Percentiles rank a stretch among this genome's conserved stretches.
Evolutionary conservation across 2,888 invertebrate genomes (phyloP).

Genomic region (Drosophila picticornis): DNA sequence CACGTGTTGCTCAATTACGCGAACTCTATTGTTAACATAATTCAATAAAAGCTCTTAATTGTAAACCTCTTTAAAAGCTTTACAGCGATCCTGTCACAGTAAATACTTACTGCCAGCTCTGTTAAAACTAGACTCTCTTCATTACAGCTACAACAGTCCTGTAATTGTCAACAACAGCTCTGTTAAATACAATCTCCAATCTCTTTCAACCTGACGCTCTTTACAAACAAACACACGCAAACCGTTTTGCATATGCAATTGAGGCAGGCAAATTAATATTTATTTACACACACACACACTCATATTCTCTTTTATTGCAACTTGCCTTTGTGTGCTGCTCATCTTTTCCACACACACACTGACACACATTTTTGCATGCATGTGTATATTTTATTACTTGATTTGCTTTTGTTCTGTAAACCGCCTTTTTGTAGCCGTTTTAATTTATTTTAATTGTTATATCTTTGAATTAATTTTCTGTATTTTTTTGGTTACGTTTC

Average conservation of each 20-base stretch:
- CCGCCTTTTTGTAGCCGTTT: slow-evolving; percentile 26
- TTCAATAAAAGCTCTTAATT: not conserved
- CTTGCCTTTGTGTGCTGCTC: slow-evolving; percentile 28
- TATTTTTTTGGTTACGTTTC: slow-evolving; percentile 31
- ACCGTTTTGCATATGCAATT: slow-evolving; percentile 31
- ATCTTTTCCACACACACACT: slow-evolving; percentile 4
- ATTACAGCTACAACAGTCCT: slow-evolving; percentile 10
- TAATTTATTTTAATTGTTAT: slow-evolving; percentile 45
- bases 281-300: slow-evolving; percentile 1
- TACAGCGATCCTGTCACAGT: slow-evolving; percentile 1
- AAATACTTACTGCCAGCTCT: not conserved
- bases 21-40: slow-evolving; percentile 1
- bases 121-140: not conserved
- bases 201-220: slow-evolving; percentile 14
- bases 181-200: slow-evolving; percentile 8
- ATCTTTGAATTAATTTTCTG: slow-evolving; percentile 12
- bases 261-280: slow-evolving; percentile 35
- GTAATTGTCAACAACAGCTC: slow-evolving; percentile 19
- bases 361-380: slow-evolving; percentile 12
- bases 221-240: slow-evolving; percentile 35
- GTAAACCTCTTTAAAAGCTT: not conserved
- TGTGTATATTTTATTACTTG: slow-evolving; percentile 32
- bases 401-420: slow-evolving; percentile 24
- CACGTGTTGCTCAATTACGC: slow-evolving; percentile 17
- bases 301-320: slow-evolving; percentile 11